Evolutionary conservation across 1,140 invertebrate species (phyloP).

Genomic region (Drosophila kurseongensis): DNA sequence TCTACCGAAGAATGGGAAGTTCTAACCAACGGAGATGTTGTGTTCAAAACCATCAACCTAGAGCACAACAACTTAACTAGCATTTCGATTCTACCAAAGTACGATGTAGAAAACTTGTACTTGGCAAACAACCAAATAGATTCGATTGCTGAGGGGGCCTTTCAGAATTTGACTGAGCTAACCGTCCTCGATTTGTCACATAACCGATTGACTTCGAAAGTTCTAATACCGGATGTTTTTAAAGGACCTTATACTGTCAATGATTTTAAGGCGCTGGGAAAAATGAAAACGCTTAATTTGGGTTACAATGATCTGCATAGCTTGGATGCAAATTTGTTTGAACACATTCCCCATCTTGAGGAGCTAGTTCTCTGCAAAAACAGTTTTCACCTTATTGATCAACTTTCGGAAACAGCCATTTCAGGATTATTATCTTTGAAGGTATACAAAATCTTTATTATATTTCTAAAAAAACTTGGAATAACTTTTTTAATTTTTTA

Average conservation of each 20-base stretch:
- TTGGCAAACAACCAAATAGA: slow-evolving; percentile 86
- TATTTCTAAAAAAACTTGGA: background rate
- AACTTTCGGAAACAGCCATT: slow-evolving; percentile 87
- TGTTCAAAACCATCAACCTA: slow-evolving; percentile 81
- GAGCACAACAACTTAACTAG: slow-evolving; percentile 68
- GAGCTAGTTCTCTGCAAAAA: slow-evolving; percentile 89
- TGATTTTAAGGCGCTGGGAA: slow-evolving; percentile 87
- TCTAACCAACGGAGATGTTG: slow-evolving; percentile 72
- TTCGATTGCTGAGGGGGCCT: slow-evolving; percentile 87
- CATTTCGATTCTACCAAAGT: slow-evolving; percentile 72
- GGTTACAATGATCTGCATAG: slow-evolving; percentile 88
- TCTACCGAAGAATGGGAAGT: slow-evolving; percentile 82
- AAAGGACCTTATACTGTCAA: slow-evolving; percentile 87
- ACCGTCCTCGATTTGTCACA: slow-evolving; percentile 88
- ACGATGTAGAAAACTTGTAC: slow-evolving; percentile 85
- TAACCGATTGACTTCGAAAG: slow-evolving; percentile 87
- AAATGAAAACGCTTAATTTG: slow-evolving; percentile 87
- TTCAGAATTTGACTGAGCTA: slow-evolving; percentile 87
- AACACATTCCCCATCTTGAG: slow-evolving; percentile 88
- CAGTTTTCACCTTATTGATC: slow-evolving; percentile 87
- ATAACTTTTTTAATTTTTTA: background rate
- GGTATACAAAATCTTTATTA: slow-evolving; percentile 76
- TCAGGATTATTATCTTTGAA: slow-evolving; percentile 88
- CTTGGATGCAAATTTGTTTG: slow-evolving; percentile 89
- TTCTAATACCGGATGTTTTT: slow-evolving; percentile 87